phyloP scores from a whole-genome alignment of 2,113 vertebrate genomes.

The Himantopus leucocephalus region DNA sequence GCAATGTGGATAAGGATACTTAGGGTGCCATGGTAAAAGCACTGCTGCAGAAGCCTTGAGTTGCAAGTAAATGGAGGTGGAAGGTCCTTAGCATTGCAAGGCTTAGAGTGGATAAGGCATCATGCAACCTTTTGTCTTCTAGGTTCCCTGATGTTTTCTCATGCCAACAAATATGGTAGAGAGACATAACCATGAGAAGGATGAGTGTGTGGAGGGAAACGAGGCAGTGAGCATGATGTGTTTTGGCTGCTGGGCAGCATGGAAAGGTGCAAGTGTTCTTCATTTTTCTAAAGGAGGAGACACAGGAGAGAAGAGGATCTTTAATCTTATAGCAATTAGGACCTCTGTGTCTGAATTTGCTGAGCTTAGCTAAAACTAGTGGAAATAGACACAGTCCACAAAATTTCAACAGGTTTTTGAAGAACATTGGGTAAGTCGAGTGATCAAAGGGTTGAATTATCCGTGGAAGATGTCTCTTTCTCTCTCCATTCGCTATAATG shows the following conservation, averaged over 20 bases:
- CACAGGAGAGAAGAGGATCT: background rate
- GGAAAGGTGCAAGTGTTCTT: fast-evolving
- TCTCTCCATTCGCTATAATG: background rate
- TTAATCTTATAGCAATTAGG: background rate
- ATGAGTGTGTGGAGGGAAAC: background rate
- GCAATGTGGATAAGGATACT: background rate
- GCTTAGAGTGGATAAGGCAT: fast-evolving
- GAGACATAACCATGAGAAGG: background rate
- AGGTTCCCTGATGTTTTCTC: background rate
- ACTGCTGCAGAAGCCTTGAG: fast-evolving
- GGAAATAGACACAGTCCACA: background rate
- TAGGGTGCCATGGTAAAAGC: background rate
- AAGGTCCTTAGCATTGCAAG: background rate
- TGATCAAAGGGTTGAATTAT: background rate
- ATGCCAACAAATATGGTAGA: background rate
- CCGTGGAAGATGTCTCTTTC: background rate
- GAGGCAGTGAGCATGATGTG: fast-evolving
- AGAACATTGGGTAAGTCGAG: background rate
- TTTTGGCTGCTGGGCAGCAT: background rate
- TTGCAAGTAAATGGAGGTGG: background rate
- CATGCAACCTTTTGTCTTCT: background rate
- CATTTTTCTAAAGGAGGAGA: background rate
- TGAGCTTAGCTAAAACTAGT: background rate
- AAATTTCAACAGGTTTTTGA: background rate
- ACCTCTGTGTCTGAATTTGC: background rate